Base-by-base conservation (phyloP, 2,113 vertebrate species). In the Chinchilla lanigera region DNA sequence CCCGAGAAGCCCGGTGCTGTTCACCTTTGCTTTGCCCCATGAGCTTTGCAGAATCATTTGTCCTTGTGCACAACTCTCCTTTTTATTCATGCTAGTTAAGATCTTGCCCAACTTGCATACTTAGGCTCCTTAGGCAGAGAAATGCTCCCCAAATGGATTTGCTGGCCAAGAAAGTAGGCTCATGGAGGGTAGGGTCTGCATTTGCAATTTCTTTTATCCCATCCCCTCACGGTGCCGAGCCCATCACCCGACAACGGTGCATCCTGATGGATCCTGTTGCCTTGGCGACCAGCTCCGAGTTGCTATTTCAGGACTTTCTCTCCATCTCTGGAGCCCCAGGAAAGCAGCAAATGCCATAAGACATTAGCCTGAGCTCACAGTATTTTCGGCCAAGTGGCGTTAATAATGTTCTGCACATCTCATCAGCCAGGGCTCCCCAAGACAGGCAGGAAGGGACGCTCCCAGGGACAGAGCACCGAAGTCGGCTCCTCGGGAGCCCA, bases 221-320 rank as follows among this genome's bases (percentile, higher is more conserved):
- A 3, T 47, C 71, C 82, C 69, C 80, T 84, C 84, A 11, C 17
- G 0, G 77, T 16, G 93, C 96, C 89, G 61, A 86, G 58, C 22
- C 0, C 54, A 38, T 54, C 89, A 73, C 97, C 93, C 94, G 50
- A n/a, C 96, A 65, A 33, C 1, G 6, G 56, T 54, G 38, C 87
- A 41, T 93, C 89, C 93, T 86, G 89, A 95, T 86, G 96, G 86
- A 95, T 81, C 69, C 84, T 30, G 97, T 98, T 98, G 93, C 97
- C 97, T 96, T 97, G 97, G 92, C 96, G 5, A 98, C 97, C 86
- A 50, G 73, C 17, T 7, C n/a, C 0, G 83, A 95, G 87, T 56
- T 97, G 96, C 96, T 97, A 97, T 98, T 97, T 98, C 95, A 60
- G 89, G 96, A 94, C 92, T 81, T 83, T 86, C 93, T 91, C 95